Base-by-base conservation (phyloP, 2,888 invertebrate species). In the Celastrina argiolus region DNA sequence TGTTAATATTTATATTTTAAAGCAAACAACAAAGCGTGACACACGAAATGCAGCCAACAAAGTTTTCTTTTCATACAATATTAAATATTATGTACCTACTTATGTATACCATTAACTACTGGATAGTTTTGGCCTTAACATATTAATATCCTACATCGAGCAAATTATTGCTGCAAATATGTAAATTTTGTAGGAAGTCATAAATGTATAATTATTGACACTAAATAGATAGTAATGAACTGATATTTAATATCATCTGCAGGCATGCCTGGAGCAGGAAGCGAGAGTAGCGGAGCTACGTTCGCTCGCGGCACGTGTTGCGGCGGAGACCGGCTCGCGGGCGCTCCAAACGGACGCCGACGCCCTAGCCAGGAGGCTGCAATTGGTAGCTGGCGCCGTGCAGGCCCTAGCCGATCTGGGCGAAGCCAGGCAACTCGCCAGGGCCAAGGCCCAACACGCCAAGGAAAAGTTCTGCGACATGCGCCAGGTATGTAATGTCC, bases 251-350 rank as follows among this genome's bases (percentile, higher is more conserved):
- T 2, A 26, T 51, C 28, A 69, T 65, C 66, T 66, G 22, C 84
- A 96, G 96, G 94, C 94, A 83, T 96, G 96, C 80, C 93, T 96
- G 78, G 95, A 96, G 80, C 92, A 96, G 81, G 94, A 94, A 71
- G 92, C 93, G 34, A 94, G 96, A 73, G 94, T 95, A 69, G 94
- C 94, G 28, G 95, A 96, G 78, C 91, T 97, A 28, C 94, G 94
- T 2, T 94, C 94, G 16, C 92, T 97, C 68, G 96, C 96, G 2
- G 94, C 95, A 0, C 94, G 94, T 73, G 96, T 97, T 66, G 96
- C 96, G 0, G 93, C 94, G 28, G 95, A 96, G 78, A 96, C 97
- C 10, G 96, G 96, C 14, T 94, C 94, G 34, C 92, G 94, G 3
- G 93, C 96, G 0, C 88, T 96, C 68, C 95, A 95, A 70, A 94